Percentiles rank a stretch among this genome's conserved stretches.
Evolutionary conservation across 2,113 vertebrate genomes (phyloP).

Genomic region (Rafetus swinhoei): DNA sequence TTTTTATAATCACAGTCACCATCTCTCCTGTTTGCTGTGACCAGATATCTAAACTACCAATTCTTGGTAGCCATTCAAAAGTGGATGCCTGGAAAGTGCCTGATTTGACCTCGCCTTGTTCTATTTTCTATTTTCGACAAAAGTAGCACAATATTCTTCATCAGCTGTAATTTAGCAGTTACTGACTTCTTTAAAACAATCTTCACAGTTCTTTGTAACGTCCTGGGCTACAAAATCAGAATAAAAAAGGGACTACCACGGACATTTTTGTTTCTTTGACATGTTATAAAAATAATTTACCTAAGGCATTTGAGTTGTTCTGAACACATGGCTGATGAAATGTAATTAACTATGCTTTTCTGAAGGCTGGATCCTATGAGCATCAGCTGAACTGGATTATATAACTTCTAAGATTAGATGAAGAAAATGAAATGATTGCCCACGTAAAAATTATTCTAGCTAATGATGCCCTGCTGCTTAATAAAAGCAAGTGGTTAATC

Average conservation of each 20-base stretch:
- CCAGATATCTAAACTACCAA: background rate
- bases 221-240: background rate
- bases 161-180: background rate
- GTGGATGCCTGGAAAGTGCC: background rate
- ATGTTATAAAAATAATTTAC: slow-evolving; percentile 23
- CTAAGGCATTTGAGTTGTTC: background rate
- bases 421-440: background rate
- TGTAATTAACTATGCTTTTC: slow-evolving; percentile 12
- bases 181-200: slow-evolving; percentile 2
- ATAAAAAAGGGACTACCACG: background rate
- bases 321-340: background rate
- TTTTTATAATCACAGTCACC: background rate
- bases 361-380: slow-evolving; percentile 46
- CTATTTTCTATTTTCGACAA: background rate
- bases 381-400: slow-evolving; percentile 42
- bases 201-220: background rate
- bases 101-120: background rate
- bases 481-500: background rate
- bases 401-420: slow-evolving; percentile 13
- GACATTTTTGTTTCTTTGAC: background rate
- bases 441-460: background rate
- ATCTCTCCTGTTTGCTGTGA: background rate
- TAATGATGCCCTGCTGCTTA: background rate
- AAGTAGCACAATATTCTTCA: background rate
- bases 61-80: background rate